These are phyloP conservation scores for Hydrotaea diabolus DNA, from an alignment of 2,888 invertebrate genomes.

Conservation along the genomic window DNA sequence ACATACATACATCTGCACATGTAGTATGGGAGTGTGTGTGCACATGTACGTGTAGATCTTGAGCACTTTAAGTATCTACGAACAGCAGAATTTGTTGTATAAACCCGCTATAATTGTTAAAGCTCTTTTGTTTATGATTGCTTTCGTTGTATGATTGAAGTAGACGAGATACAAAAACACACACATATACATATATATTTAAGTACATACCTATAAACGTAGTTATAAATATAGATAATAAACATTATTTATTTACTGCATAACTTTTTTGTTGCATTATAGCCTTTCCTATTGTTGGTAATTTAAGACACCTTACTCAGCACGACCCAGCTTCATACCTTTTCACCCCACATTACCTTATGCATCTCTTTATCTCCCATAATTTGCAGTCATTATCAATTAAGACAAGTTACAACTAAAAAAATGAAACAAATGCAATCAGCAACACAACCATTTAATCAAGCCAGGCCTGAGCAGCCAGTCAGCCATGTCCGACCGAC, in stretches of 20 bases:
- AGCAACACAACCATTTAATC: too few species aligned
- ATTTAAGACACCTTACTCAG: background rate
- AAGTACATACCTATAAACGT: too few species aligned
- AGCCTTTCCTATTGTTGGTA: too few species aligned
- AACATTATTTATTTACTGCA: background rate
- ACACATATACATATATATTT: background rate
- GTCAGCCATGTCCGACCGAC: too few species aligned
- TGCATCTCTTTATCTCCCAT: too few species aligned
- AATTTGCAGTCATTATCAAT: background rate
- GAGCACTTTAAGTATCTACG: background rate
- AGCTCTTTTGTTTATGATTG: conserved; percentile 36
- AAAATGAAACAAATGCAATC: too few species aligned
- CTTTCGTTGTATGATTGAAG: conserved; percentile 18
- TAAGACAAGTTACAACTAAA: background rate
- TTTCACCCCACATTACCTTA: too few species aligned
- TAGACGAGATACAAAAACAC: background rate
- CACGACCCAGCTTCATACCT: too few species aligned
- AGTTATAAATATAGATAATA: too few species aligned
- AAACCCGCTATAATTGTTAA: conserved; percentile 32
- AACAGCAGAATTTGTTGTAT: background rate
- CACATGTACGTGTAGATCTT: background rate
- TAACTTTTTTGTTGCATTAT: background rate
- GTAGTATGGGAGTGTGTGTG: background rate
- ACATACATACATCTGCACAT: background rate
- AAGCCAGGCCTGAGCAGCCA: too few species aligned